Evolutionary conservation across 2,113 vertebrate genomes (phyloP).

Genomic region (Elaphurus davidianus): DNA sequence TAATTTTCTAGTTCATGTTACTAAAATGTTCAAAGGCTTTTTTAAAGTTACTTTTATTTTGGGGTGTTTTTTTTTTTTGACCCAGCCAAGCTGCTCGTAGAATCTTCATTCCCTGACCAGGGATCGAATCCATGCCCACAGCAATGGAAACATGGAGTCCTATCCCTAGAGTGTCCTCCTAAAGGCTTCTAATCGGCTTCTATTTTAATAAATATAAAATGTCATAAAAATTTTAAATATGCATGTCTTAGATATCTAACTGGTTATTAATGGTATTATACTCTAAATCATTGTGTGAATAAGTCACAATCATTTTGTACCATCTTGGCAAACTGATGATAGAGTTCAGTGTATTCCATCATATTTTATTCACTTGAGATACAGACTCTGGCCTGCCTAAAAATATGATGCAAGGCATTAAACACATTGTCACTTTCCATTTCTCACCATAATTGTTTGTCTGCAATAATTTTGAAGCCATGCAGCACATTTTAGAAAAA

Average conservation of each 20-base stretch:
- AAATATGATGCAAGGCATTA: neutral
- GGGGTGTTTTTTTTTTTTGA: neutral
- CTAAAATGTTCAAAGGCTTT: neutral
- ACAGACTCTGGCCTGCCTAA: neutral
- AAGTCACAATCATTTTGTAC: neutral
- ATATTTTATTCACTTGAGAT: neutral
- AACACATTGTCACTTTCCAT: neutral
- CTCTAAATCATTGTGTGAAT: neutral
- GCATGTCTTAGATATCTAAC: neutral
- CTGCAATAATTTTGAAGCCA: neutral
- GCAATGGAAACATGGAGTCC: neutral
- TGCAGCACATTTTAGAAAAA: neutral
- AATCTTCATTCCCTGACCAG: neutral
- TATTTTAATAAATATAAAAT: neutral
- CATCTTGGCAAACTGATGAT: neutral
- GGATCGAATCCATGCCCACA: neutral
- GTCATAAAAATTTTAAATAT: neutral
- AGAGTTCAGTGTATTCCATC: neutral
- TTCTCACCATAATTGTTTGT: conserved; percentile 34
- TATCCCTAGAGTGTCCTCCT: neutral
- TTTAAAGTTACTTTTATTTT: neutral
- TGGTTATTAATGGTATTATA: neutral
- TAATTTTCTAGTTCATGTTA: neutral
- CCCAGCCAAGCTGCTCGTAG: neutral
- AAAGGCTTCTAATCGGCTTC: neutral